Evolutionary conservation across 2,113 vertebrate genomes (phyloP).

Genomic region (Synchiropus splendidus): DNA sequence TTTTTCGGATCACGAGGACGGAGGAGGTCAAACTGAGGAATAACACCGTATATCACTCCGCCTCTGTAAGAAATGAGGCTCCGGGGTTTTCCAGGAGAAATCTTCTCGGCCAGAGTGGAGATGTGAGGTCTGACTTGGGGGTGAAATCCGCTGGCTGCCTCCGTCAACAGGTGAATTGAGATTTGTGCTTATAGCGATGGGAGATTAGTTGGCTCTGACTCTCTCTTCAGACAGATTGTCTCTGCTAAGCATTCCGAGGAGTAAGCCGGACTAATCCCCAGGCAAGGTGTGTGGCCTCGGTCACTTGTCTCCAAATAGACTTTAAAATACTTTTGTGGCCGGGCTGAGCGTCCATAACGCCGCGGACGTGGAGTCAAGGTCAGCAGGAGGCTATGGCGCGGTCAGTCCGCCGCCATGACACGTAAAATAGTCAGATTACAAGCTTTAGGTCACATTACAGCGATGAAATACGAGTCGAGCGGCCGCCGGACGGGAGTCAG

Average conservation of each 20-base stretch:
- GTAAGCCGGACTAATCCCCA: conserved; percentile 34
- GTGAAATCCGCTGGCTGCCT: conserved; percentile 26
- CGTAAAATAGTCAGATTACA: conserved; percentile 22
- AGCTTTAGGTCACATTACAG: conserved; percentile 25
- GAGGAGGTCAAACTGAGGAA: conserved; percentile 37
- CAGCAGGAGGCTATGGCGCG: conserved; percentile 6
- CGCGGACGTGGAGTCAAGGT: conserved; percentile 36
- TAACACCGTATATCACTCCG: conserved; percentile 15
- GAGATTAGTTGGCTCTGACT: conserved; percentile 37
- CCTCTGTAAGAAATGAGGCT: too few relatives aligned
- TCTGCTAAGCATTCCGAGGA: conserved; percentile 20
- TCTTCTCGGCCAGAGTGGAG: conserved; percentile 1
- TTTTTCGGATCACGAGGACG: conserved; percentile 35
- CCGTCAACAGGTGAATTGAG: conserved; percentile 45
- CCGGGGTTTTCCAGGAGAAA: too few relatives aligned
- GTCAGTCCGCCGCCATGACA: conserved; percentile 19
- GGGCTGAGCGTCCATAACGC: too few relatives aligned
- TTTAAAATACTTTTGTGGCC: conserved; percentile 7
- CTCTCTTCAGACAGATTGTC: conserved; percentile 31
- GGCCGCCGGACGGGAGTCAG: conserved; percentile 8
- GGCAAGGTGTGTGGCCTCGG: conserved; percentile 17
- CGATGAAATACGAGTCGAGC: conserved; percentile 10
- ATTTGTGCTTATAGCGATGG: conserved; percentile 26
- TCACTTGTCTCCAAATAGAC: conserved; percentile 27
- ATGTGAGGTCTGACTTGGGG: conserved; percentile 9